Conservation (phyloP, 2,797 vertebrate genomes). For the Holocentrus rufus region DNA sequence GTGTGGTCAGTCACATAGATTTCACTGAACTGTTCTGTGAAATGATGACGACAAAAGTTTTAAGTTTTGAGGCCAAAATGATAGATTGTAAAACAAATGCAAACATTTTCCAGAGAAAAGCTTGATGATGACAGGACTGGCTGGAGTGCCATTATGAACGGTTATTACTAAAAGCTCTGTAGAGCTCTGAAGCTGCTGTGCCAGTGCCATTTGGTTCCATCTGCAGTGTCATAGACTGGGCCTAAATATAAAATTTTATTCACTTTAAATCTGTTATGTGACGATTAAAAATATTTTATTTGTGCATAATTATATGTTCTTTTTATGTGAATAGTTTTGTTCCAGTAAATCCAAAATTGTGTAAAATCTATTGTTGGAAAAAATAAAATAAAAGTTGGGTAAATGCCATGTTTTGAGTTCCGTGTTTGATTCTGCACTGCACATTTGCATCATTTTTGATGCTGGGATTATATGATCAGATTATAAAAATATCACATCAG, state of each 20-base stretch:
- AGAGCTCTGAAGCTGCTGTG: slow-evolving; percentile 43
- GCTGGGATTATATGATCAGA: not conserved
- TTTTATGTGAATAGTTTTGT: slow-evolving; percentile 82
- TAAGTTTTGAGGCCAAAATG: slow-evolving; percentile 55
- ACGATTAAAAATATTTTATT: slow-evolving; percentile 74
- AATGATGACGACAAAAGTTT: slow-evolving; percentile 46
- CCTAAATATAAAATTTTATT: slow-evolving; percentile 56
- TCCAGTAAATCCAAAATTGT: slow-evolving; percentile 80
- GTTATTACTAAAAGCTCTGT: slow-evolving; percentile 34
- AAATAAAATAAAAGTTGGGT: slow-evolving; percentile 75
- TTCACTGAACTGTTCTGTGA: slow-evolving; percentile 59
- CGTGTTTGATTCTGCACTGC: slow-evolving; percentile 31
- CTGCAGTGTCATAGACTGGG: slow-evolving; percentile 52
- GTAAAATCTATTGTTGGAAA: slow-evolving; percentile 82
- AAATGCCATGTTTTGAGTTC: slow-evolving; percentile 47
- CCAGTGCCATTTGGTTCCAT: slow-evolving; percentile 52
- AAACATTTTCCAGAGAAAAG: slow-evolving; percentile 40
- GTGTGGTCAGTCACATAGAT: slow-evolving; percentile 62
- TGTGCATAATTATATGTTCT: slow-evolving; percentile 75
- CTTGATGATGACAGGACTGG: slow-evolving; percentile 33
- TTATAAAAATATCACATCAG: not conserved
- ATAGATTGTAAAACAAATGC: slow-evolving; percentile 43
- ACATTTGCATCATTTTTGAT: not conserved
- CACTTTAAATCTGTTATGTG: slow-evolving; percentile 67
- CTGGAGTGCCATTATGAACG: slow-evolving; percentile 17